phyloP scores from a whole-genome alignment of 2,888 invertebrate species.

The Cerastoderma edule region DNA sequence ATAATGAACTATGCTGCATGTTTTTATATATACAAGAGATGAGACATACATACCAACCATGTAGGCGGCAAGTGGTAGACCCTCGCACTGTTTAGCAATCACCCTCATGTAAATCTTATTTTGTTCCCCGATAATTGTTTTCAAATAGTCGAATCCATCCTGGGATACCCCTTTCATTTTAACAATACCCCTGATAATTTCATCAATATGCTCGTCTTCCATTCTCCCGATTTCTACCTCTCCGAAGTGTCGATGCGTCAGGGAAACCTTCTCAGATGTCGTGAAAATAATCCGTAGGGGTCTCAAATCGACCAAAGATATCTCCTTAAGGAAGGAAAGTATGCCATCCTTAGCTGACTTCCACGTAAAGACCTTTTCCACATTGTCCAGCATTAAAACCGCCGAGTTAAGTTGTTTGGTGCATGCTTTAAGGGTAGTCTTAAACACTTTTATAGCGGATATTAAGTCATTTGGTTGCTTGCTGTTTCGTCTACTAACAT shows the following conservation, averaged over 20 bases:
- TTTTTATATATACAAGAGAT: too few species aligned
- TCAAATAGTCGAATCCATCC: not conserved
- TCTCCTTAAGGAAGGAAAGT: not conserved
- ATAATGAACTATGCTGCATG: too few species aligned
- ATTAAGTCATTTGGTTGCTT: not conserved
- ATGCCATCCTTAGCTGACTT: not conserved
- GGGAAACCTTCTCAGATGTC: constrained; percentile 5
- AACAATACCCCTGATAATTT: not conserved
- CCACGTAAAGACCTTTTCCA: not conserved
- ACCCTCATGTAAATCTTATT: constrained; percentile 11
- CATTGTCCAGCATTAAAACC: constrained; percentile 17
- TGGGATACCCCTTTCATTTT: not conserved
- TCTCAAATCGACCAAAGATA: not conserved
- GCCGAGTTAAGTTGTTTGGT: not conserved
- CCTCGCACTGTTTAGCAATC: constrained; percentile 13
- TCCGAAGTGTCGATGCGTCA: not conserved
- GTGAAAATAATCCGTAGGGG: not conserved
- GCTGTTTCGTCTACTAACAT: not conserved
- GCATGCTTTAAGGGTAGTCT: not conserved
- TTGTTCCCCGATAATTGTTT: constrained; percentile 7
- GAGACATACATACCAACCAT: constrained; percentile 24
- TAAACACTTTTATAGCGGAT: not conserved
- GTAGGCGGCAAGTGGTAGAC: constrained; percentile 7
- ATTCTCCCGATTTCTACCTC: constrained; percentile 15
- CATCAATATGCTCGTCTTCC: not conserved